Percentiles rank a stretch among this genome's conserved stretches.
These are phyloP conservation scores for Erinaceus europaeus DNA, from an alignment of 2,113 vertebrate genomes.

Conservation along the genomic window DNA sequence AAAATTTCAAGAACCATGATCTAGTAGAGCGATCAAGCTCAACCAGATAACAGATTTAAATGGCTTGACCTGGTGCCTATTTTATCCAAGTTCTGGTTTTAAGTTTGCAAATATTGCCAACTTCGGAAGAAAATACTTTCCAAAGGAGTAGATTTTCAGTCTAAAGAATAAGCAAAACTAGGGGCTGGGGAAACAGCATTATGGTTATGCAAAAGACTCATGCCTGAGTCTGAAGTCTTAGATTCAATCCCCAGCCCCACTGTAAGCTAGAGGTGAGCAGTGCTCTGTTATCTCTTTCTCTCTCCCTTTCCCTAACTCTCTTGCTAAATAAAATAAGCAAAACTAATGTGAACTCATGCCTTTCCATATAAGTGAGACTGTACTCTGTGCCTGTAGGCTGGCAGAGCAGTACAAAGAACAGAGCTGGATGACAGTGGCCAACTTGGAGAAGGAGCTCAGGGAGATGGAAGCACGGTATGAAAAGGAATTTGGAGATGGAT, in stretches of 20 bases:
- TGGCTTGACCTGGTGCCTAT: neutral
- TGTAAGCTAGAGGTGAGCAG: no score
- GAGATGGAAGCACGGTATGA: slow-evolving; percentile 96
- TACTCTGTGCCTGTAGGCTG: slow-evolving; percentile 77
- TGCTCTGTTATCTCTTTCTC: no score
- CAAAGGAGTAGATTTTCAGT: neutral
- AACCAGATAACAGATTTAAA: neutral
- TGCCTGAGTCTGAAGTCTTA: no score
- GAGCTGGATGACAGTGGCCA: slow-evolving; percentile 94
- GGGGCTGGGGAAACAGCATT: no score
- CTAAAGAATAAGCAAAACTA: neutral
- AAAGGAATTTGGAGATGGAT: slow-evolving; percentile 92
- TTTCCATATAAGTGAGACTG: neutral
- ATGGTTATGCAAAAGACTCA: no score
- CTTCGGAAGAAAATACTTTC: neutral
- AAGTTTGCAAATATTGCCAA: neutral
- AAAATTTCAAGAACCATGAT: no score
- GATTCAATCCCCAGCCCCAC: no score
- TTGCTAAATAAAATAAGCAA: no score
- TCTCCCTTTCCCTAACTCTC: no score
- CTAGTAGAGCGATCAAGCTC: no score
- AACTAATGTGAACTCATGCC: accelerated
- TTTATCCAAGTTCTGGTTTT: no score
- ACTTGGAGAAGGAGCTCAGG: slow-evolving; percentile 93
- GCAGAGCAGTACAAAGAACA: slow-evolving; percentile 94